A percentile compares a stretch with the other conserved stretches of the same genome.
Evolutionary conservation across 2,113 vertebrate species (phyloP).

Genomic region (Spermophilus dauricus): DNA sequence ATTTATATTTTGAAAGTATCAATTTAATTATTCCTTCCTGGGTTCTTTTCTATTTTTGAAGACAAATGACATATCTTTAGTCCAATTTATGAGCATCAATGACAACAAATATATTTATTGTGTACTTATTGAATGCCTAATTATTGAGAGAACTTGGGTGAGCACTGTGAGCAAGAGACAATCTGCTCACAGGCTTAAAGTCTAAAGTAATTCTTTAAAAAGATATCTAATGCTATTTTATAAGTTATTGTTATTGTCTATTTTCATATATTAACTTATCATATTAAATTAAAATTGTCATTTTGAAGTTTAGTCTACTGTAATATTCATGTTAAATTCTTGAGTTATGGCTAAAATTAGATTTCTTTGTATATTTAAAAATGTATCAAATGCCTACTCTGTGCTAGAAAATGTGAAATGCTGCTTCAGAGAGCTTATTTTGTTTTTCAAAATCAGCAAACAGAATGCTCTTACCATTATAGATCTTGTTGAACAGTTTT

Average conservation of each 20-base stretch:
- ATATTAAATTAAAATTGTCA: constrained; percentile 25
- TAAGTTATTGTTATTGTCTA: not conserved
- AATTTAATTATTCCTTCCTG: not conserved
- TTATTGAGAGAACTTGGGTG: not conserved
- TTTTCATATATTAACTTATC: not conserved
- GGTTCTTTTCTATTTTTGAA: not conserved
- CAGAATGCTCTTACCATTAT: not conserved
- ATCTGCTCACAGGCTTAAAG: not conserved
- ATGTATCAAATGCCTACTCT: not conserved
- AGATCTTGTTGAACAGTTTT: constrained; percentile 19
- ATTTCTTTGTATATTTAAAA: constrained; percentile 10
- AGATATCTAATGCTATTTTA: not conserved
- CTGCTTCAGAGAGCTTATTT: not conserved
- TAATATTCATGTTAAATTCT: constrained; percentile 32
- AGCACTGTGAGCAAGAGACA: not conserved
- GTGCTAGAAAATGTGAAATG: constrained; percentile 42
- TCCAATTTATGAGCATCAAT: not conserved
- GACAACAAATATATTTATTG: not conserved
- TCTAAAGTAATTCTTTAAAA: not conserved
- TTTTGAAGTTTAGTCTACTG: constrained; percentile 42
- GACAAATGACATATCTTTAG: not conserved
- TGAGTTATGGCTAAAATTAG: not conserved
- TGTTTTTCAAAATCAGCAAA: constrained; percentile 57
- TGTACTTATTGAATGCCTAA: not conserved
- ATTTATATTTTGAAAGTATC: not conserved